A percentile compares a stretch with the other conserved stretches of the same genome.
These are phyloP conservation scores for Cosmia trapezina DNA, from an alignment of 2,888 invertebrate species.

Conservation along the genomic window DNA sequence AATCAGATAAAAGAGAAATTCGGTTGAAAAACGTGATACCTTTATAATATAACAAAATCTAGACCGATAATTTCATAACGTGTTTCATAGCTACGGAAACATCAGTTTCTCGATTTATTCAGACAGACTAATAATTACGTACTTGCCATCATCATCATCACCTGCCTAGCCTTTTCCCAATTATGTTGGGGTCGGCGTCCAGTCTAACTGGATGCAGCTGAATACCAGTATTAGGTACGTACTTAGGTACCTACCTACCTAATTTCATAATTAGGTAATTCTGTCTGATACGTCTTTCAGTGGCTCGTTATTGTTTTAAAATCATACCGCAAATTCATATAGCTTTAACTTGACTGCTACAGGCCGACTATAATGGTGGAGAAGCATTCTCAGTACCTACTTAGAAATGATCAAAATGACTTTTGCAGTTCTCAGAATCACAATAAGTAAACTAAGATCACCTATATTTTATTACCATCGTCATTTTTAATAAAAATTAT, in stretches of 20 bases:
- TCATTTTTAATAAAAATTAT: too few species aligned
- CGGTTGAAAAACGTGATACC: background rate
- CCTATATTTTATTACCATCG: too few species aligned
- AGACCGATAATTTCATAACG: background rate
- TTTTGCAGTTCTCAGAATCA: too few species aligned
- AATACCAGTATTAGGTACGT: too few species aligned
- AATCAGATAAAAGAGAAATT: conserved; percentile 1
- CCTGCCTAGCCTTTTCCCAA: too few species aligned
- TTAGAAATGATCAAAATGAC: background rate
- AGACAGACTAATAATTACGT: background rate
- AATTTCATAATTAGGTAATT: background rate
- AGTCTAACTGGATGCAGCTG: too few species aligned
- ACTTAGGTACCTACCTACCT: background rate
- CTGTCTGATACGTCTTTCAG: background rate
- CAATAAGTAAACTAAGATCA: background rate
- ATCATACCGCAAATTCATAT: background rate
- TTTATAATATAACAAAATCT: background rate
- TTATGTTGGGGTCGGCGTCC: too few species aligned
- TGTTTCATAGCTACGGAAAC: background rate
- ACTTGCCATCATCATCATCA: too few species aligned
- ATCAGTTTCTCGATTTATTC: too few species aligned
- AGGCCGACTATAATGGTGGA: background rate
- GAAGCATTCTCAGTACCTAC: background rate
- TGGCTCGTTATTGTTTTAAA: background rate
- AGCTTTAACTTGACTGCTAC: background rate